These are phyloP conservation scores for Gnathonemus echidnorhynchus DNA, from an alignment of 2,113 vertebrate genomes.

Conservation along the genomic window DNA sequence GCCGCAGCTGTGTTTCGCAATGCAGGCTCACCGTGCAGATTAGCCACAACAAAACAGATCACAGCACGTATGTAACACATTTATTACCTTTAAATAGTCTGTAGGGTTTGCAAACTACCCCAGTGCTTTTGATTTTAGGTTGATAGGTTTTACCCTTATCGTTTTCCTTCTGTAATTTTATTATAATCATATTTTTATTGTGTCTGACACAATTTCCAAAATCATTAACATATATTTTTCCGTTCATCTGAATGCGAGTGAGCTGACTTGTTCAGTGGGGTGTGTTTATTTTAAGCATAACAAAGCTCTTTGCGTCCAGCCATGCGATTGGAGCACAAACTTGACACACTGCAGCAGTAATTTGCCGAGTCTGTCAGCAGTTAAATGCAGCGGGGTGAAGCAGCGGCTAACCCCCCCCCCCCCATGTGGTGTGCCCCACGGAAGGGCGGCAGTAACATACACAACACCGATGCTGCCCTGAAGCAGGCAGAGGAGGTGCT, in stretches of 20 bases:
- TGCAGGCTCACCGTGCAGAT: background rate
- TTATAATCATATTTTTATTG: background rate
- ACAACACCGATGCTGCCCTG: background rate
- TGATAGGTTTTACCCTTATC: background rate
- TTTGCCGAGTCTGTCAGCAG: background rate
- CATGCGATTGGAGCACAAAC: background rate
- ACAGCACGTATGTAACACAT: background rate
- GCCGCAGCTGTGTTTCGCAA: background rate
- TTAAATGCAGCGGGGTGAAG: background rate
- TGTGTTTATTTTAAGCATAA: background rate
- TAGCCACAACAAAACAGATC: background rate
- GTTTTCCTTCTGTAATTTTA: background rate
- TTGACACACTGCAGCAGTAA: background rate
- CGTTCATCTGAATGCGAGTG: background rate
- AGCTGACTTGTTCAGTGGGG: background rate
- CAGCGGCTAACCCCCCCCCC: background rate
- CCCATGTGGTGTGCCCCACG: background rate
- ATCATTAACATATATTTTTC: background rate
- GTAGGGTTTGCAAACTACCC: background rate
- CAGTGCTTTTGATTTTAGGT: background rate
- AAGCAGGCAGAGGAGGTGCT: conserved; percentile 19
- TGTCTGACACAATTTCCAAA: background rate
- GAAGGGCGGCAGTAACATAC: background rate
- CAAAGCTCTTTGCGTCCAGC: background rate
- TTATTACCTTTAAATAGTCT: background rate